Evolutionary conservation across 2,888 invertebrate species (phyloP), one percentile per base, ranked within the genome.

Genomic region (Hoplodrina ambigua): DNA sequence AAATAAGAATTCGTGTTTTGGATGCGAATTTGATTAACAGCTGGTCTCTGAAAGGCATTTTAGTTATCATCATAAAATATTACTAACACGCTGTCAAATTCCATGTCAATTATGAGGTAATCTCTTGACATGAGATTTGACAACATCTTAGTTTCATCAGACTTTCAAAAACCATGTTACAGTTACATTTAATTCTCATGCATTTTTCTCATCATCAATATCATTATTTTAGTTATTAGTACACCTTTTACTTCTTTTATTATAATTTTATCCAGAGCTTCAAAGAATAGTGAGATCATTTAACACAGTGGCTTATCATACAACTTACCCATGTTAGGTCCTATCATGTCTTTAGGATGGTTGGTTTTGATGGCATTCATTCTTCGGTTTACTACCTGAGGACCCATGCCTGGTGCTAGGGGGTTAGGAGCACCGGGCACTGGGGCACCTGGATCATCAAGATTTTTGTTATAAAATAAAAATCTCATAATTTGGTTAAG

Each of bases 331-430:
- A 98, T 97, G 93, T 98, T 98, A 88, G 97, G 97, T 87, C 97
- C 97, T 91, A 97, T 97, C 91, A 97, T 96, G 89, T 98, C 98
- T 94, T 98, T 98, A 60, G 98, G 98, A 94, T 98, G 98, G 91
- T 98, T 98, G 70, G 98, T 97, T 96, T 98, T 98, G 91, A 98
- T 97, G 87, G 98, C 98, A 93, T 98, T 98, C 97, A 98, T 97
- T 86, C 98, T 96, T 86, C 98, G 96, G 90, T 97, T 97, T 85
- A 97, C 97, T 86, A 96, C 96, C 89, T 97, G 95, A 81, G 96
- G 94, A 25, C 96, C 96, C 91, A 95, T 94, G 13, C 96, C 96
- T 64, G 94, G 95, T 52, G 95, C 93, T 76, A 96, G 85, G 44
- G 96, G 96, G 52, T 96, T 93, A 37, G 94, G 94, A 64, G 90